Evolutionary conservation across 2,888 invertebrate genomes (phyloP).

Genomic region (Atherix ibis): DNA sequence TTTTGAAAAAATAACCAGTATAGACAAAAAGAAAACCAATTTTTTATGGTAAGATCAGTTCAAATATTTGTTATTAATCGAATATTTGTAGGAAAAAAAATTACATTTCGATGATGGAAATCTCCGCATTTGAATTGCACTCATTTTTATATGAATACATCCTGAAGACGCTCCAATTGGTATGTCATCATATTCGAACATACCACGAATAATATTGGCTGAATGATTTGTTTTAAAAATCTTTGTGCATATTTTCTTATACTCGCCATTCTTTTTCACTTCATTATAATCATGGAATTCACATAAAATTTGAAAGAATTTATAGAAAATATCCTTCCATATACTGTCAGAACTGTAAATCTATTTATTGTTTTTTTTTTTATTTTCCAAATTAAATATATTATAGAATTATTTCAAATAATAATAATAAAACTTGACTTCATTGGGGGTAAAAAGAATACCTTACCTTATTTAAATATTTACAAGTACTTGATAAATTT

Average conservation of each 20-base stretch:
- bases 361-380: too few relatives aligned
- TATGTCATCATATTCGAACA: too few relatives aligned
- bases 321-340: constrained; percentile 10
- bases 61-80: too few relatives aligned
- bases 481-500: constrained; percentile 8
- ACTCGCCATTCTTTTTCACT: constrained; percentile 5
- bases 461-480: constrained; percentile 7
- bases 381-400: too few relatives aligned
- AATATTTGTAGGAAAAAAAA: too few relatives aligned
- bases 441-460: too few relatives aligned
- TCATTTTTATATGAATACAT: neutral
- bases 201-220: neutral
- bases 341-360: constrained; percentile 9
- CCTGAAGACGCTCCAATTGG: too few relatives aligned
- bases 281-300: constrained; percentile 5
- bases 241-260: constrained; percentile 5
- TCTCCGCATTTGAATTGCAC: neutral
- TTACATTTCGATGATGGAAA: neutral
- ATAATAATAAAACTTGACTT: neutral
- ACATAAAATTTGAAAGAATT: constrained; percentile 6
- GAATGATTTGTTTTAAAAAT: constrained; percentile 1
- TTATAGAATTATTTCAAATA: neutral
- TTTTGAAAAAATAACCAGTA: too few relatives aligned
- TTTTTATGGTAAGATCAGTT: too few relatives aligned
- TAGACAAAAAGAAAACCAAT: too few relatives aligned